Conservation (phyloP, 1,140 invertebrate genomes). For the Pseudomyrmex concolor region DNA sequence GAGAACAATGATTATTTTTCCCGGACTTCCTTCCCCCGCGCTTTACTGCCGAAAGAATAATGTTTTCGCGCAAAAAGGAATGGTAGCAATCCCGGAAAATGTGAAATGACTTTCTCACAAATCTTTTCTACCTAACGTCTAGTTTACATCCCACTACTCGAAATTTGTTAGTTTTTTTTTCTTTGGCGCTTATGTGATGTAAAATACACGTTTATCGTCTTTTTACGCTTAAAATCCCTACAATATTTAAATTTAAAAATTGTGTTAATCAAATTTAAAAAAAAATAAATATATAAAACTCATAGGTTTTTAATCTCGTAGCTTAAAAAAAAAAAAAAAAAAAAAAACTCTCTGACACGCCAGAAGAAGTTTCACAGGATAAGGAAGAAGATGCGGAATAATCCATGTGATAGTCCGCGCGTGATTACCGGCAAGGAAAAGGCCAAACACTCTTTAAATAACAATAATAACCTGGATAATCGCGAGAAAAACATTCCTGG, state of each 20-base stretch:
- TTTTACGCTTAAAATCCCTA: too few species aligned
- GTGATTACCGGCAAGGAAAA: neutral
- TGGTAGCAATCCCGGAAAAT: constrained; percentile 32
- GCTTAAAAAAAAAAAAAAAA: neutral
- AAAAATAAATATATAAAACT: neutral
- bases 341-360: neutral
- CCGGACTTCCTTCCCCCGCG: neutral
- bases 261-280: too few species aligned
- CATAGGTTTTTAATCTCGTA: neutral
- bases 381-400: neutral
- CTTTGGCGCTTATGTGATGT: neutral
- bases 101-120: constrained; percentile 36
- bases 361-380: neutral
- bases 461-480: constrained; percentile 43
- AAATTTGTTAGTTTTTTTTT: constrained; percentile 5
- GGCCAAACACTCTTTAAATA: constrained; percentile 31
- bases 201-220: too few species aligned
- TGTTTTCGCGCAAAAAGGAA: constrained; percentile 36
- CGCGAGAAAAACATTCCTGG: constrained; percentile 21
- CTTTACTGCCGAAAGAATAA: constrained; percentile 46
- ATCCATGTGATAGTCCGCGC: neutral
- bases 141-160: constrained; percentile 6
- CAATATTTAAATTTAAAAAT: too few species aligned
- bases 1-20: constrained; percentile 31
- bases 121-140: constrained; percentile 24